Evolutionary conservation across 2,888 invertebrate genomes (phyloP), one percentile per base, ranked within the genome.

Genomic region (Cremastinae sp.): DNA sequence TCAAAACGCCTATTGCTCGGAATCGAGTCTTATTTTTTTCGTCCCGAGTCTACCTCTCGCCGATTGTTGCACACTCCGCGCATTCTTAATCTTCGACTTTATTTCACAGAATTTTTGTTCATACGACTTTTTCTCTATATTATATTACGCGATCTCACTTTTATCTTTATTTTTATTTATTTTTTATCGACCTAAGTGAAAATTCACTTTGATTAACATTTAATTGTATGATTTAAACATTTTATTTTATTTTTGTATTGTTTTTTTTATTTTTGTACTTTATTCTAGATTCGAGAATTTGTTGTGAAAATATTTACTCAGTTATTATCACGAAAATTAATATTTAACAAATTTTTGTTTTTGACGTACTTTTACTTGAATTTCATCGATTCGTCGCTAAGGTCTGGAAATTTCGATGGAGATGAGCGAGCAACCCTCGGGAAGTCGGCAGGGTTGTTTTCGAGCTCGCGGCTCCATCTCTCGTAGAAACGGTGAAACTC

Each of bases 1-100:
- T 74, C 81, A 82, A 79, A 88, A 83, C 84, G 81, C 82, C 81
- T 80, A 81, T 83, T 79, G 81, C 81, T 80, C 79, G 83, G 79
- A 82, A 81, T 78, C 75, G 78, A 79, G 78, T 68, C 73, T 73
- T 76, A 75, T 79, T 80, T 78, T 76, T 76, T 53, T 78, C 73
- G 2, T 5, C 28, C 41, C 22, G 10, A 2, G 8, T 7, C 12
- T 16, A 41, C 1, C 28, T 14, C 41, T 53, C 54, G 12, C 16
- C 51, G 12, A 66, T 43, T 45, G 18, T 66, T 45, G 34, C 45
- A 66, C 28, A 28, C 28, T 28, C 28, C 28, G 28, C 5, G 28
- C 28, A 28, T 28, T 28, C 2, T 28, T 3, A 28, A 28, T 28
- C 28, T 28, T 5, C 2, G 5, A 28, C 28, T 28, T 28, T 28